phyloP scores from a whole-genome alignment of 2,888 invertebrate species.

The Dryobota labecula region DNA sequence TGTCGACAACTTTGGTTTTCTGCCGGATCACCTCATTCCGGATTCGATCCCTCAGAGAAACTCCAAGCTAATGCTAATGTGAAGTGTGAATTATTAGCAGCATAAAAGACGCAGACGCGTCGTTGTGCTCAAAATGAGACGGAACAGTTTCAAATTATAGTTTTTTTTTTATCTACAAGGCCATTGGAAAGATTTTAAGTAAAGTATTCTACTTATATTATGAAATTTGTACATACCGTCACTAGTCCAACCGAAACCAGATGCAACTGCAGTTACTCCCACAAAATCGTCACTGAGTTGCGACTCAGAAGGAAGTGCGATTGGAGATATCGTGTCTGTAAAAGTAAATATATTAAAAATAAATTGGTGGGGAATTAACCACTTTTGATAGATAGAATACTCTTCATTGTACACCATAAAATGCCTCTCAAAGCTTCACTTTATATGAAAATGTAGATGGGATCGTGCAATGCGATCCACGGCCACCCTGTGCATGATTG shows the following conservation, averaged over 20 bases:
- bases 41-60: no score
- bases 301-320: conserved; percentile 30
- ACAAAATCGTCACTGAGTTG: conserved; percentile 23
- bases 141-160: neutral
- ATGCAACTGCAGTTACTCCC: conserved; percentile 20
- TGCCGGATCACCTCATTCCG: no score
- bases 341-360: neutral
- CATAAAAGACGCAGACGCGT: neutral
- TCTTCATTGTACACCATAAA: neutral
- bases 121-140: neutral
- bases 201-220: neutral
- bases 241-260: conserved; percentile 38
- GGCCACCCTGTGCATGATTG: neutral
- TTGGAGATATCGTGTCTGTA: conserved; percentile 32
- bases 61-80: neutral
- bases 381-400: neutral
- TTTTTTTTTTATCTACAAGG: neutral
- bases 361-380: neutral
- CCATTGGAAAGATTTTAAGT: no score
- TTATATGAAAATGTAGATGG: neutral
- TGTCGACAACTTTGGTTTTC: no score
- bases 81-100: neutral
- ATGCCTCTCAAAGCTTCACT: neutral
- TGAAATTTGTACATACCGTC: conserved; percentile 13
- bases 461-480: neutral